Evolutionary conservation across 2,888 invertebrate species (phyloP).

Genomic region (Orthosia gracilis): DNA sequence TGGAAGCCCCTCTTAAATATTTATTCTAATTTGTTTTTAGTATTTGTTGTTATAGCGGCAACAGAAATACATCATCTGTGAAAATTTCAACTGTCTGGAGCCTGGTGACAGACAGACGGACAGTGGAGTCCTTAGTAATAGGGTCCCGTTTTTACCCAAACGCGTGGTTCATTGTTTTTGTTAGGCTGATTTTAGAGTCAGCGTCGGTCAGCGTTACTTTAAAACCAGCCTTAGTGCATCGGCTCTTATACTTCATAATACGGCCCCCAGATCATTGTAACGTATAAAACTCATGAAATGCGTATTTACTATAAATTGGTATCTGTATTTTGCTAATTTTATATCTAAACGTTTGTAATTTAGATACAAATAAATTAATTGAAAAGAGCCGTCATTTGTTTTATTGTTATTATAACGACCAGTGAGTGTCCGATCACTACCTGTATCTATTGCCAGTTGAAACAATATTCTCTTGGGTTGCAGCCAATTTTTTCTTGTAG

Average conservation of each 20-base stretch:
- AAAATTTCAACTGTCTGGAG: too few relatives aligned
- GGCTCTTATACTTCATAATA: background rate
- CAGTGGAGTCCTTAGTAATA: too few relatives aligned
- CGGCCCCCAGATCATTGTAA: slow-evolving; percentile 35
- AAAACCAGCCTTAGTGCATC: background rate
- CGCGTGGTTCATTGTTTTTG: too few relatives aligned
- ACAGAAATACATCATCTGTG: too few relatives aligned
- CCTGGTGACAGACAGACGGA: too few relatives aligned
- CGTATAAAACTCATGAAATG: slow-evolving; percentile 58
- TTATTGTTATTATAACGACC: slow-evolving; percentile 48
- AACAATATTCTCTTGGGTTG: slow-evolving; percentile 70
- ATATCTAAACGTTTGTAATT: slow-evolving; percentile 77
- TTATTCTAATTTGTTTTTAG: too few relatives aligned
- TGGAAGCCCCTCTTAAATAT: too few relatives aligned
- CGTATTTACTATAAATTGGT: slow-evolving; percentile 75
- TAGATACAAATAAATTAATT: slow-evolving; percentile 81
- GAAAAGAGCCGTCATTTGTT: slow-evolving; percentile 61
- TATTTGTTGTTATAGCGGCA: too few relatives aligned
- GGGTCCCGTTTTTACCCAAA: too few relatives aligned
- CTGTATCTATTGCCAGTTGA: slow-evolving; percentile 62
- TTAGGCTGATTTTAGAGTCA: too few relatives aligned
- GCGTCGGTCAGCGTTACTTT: too few relatives aligned
- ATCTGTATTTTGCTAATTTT: slow-evolving; percentile 78
- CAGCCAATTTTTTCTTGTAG: slow-evolving; percentile 75
- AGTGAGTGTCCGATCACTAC: slow-evolving; percentile 48